phyloP scores from a whole-genome alignment of 2,888 invertebrate species.

The Pharmacophagus antenor region DNA sequence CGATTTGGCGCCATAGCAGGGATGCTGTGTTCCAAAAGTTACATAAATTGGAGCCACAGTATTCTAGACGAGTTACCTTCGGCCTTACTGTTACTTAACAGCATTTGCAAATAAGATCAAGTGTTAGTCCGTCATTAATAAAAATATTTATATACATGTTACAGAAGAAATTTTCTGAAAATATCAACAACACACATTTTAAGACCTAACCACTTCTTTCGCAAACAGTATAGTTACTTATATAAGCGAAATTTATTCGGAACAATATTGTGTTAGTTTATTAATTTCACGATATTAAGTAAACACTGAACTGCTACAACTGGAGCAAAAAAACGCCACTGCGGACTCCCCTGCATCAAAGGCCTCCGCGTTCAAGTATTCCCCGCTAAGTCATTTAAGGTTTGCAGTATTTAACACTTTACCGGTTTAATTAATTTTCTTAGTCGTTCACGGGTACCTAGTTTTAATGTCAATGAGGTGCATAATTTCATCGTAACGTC shows the following conservation, averaged over 20 bases:
- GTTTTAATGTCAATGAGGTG: conserved; percentile 16
- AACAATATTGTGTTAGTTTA: conserved; percentile 13
- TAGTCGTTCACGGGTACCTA: conserved; percentile 15
- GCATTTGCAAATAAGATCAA: no score
- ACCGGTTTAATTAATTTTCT: conserved; percentile 31
- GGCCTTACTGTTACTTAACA: no score
- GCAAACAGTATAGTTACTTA: no score
- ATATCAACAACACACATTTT: no score
- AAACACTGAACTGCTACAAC: conserved; percentile 23
- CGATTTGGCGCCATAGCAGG: no score
- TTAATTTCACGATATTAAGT: conserved; percentile 28
- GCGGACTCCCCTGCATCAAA: conserved; percentile 26
- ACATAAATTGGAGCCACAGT: no score
- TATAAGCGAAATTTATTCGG: not conserved
- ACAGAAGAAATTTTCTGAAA: no score
- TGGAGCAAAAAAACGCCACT: conserved; percentile 29
- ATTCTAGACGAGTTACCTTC: no score
- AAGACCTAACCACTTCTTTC: no score
- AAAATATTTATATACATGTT: no score
- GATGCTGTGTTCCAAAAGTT: no score
- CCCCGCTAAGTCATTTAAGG: conserved; percentile 27
- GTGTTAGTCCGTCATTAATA: no score
- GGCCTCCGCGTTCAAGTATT: conserved; percentile 19
- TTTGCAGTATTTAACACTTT: conserved; percentile 28
- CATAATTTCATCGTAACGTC: conserved; percentile 1